A percentile compares a stretch with the other conserved stretches of the same genome.
Evolutionary conservation across 1,140 invertebrate species (phyloP).

Genomic region (Drosophila setifemur): DNA sequence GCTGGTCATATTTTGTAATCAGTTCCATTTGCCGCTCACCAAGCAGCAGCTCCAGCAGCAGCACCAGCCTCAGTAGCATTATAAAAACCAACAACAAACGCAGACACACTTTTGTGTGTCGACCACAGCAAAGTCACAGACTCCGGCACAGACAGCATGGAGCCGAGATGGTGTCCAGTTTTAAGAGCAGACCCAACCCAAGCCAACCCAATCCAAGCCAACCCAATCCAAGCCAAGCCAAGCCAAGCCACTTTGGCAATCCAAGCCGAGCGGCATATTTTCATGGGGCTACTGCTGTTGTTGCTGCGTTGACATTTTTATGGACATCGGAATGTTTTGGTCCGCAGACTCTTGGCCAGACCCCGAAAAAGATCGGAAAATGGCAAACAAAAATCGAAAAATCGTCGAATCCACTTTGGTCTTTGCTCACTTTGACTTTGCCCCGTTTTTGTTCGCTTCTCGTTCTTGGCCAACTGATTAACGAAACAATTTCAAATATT

Average conservation of each 20-base stretch:
- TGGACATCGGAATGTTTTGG: conserved; percentile 64
- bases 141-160: conserved; percentile 51
- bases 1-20: conserved; percentile 80
- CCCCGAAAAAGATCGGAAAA: conserved; percentile 17
- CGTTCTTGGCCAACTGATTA: conserved; percentile 42
- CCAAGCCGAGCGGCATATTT: conserved; percentile 48
- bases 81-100: background rate
- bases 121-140: conserved; percentile 22
- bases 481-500: conserved; percentile 64
- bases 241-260: conserved; percentile 51
- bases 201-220: conserved; percentile 13
- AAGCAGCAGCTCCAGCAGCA: conserved; percentile 1
- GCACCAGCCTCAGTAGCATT: background rate
- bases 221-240: too few relatives aligned
- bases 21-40: conserved; percentile 78
- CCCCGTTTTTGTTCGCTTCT: conserved; percentile 35
- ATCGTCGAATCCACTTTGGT: conserved; percentile 8
- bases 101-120: conserved; percentile 31
- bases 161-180: conserved; percentile 47
- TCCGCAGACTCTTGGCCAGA: conserved; percentile 22
- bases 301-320: conserved; percentile 75
- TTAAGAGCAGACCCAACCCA: conserved; percentile 21
- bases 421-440: conserved; percentile 56
- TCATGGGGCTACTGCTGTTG: conserved; percentile 42
- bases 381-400: conserved; percentile 1